phyloP scores from a whole-genome alignment of 1,140 invertebrate genomes.

The Brachionus rubens region DNA sequence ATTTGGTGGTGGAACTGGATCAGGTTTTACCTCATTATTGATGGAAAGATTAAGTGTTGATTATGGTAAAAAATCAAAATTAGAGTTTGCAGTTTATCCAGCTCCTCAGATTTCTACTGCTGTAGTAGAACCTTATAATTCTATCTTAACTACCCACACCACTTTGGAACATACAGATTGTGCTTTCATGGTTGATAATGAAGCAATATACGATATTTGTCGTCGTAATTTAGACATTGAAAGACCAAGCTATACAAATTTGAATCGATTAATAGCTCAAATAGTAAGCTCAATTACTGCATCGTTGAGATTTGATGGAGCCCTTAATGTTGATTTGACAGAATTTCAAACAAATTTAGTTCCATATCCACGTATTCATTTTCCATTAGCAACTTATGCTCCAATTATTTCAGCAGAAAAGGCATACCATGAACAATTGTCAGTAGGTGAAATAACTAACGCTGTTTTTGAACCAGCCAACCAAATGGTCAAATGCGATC shows the following conservation, averaged over 20 bases:
- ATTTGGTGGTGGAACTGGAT: conserved; percentile 69
- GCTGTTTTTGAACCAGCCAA: conserved; percentile 68
- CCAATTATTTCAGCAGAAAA: conserved; percentile 64
- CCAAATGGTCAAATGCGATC: conserved; percentile 71
- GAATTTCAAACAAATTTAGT: conserved; percentile 57
- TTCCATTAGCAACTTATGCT: conserved; percentile 76
- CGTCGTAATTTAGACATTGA: conserved; percentile 77
- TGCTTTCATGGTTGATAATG: conserved; percentile 71
- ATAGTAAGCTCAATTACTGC: conserved; percentile 82
- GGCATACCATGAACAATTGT: conserved; percentile 62
- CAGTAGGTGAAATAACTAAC: conserved; percentile 62
- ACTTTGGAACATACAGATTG: conserved; percentile 58
- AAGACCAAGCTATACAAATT: conserved; percentile 73
- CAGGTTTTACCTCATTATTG: conserved; percentile 78
- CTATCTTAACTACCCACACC: conserved; percentile 58
- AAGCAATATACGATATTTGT: conserved; percentile 84
- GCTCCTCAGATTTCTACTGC: conserved; percentile 68
- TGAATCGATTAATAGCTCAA: conserved; percentile 77
- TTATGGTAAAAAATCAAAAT: conserved; percentile 82
- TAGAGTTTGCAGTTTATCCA: conserved; percentile 80
- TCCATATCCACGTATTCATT: conserved; percentile 64
- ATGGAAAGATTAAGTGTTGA: conserved; percentile 84
- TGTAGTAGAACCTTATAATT: conserved; percentile 61
- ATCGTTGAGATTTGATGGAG: conserved; percentile 62
- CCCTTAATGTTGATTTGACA: conserved; percentile 53